These are phyloP conservation scores for Urosaurus nigricauda DNA, from an alignment of 2,797 vertebrate species.

Conservation along the genomic window DNA sequence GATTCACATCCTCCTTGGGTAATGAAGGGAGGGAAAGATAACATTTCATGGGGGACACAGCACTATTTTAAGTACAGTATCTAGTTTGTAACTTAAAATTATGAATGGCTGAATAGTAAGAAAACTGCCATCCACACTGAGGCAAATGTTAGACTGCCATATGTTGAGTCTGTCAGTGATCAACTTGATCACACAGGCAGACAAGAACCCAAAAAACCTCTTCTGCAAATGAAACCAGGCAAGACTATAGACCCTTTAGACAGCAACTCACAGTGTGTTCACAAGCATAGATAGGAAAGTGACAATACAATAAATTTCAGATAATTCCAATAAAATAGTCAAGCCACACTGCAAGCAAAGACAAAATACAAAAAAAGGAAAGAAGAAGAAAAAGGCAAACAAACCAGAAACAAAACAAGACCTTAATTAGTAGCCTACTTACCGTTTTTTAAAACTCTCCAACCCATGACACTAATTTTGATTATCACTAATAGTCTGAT, in stretches of 20 bases:
- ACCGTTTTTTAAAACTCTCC: no score
- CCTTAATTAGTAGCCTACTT: no score
- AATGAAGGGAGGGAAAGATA: no score
- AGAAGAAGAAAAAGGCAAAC: no score
- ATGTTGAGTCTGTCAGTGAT: no score
- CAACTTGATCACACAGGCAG: background rate
- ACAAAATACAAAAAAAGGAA: no score
- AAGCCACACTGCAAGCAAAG: background rate
- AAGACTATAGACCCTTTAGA: background rate
- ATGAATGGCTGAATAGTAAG: background rate
- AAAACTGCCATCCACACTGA: background rate
- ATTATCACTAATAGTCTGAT: no score
- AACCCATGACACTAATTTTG: no score
- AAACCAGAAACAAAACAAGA: no score
- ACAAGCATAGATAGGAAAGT: background rate
- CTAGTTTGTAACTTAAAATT: background rate
- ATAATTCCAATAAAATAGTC: background rate
- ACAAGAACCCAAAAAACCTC: background rate
- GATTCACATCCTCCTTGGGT: no score
- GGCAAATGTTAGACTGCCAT: background rate
- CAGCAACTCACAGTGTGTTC: background rate
- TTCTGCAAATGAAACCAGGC: background rate
- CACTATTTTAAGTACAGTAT: background rate
- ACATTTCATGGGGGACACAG: no score
- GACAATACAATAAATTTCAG: background rate